Evolutionary conservation across 1,140 invertebrate genomes (phyloP), one percentile per base, ranked within the genome.

Genomic region (Physella acuta): DNA sequence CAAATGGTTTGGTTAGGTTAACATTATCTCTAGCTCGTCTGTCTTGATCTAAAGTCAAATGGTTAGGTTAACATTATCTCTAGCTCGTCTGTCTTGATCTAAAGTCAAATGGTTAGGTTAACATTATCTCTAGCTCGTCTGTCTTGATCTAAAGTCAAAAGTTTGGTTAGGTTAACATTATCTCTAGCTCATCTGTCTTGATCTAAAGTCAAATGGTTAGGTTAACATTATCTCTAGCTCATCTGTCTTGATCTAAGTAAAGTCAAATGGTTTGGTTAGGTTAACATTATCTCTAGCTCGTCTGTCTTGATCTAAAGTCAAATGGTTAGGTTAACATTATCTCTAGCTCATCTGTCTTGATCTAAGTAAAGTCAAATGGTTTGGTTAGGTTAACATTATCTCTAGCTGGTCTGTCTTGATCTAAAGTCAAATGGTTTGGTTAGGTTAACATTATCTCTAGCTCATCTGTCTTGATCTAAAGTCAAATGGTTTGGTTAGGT

Each of bases 241-340:
- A 59, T 75, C 71, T 30, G 62, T 74, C 62, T 79, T 75, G 24
- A 76, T 71, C 73, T 78, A 72, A 65, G n/a, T n/a, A n/a, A n/a
- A 31, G 28, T n/a, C 36, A 28, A 36, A 55, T n/a, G 39, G n/a
- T n/a, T n/a, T n/a, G n/a, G n/a, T n/a, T n/a, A n/a, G n/a, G 75
- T 74, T 33, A 76, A 58, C 3, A 73, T 73, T 52, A 78, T 68
- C n/a, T 73, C 75, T 20, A 76, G 61, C 0, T 39, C 26, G 55
- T 75, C 71, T 30, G 62, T 74, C 62, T 79, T 75, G 24, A 76
- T 71, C 73, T 78, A 72, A 65, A 31, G 28, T n/a, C 36, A 28
- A 36, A 55, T n/a, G 39, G n/a, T n/a, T n/a, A n/a, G n/a, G 75
- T 74, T 33, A 76, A 58, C 3, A 73, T 73, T 52, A 78, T 68